Base-by-base conservation (phyloP, 2,797 vertebrate species). In the Melanotaenia nigrans region DNA sequence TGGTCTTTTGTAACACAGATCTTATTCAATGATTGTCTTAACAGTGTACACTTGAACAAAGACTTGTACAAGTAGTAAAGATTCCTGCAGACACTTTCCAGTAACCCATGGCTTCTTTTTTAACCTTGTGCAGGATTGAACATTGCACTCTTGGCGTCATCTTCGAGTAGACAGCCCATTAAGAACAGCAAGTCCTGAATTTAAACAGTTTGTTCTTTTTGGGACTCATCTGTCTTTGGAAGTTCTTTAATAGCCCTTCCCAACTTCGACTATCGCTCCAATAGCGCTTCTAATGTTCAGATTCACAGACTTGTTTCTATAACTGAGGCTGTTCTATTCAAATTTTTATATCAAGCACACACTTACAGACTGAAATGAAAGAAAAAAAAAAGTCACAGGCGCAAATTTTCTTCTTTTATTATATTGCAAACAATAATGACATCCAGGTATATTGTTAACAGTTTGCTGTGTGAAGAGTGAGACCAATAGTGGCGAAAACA, bases 391-490 rank as follows among this genome's bases (percentile, higher is more conserved):
- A 5, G 47, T 87, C 71, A 80, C 18, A 68, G 22, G 47, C 49
- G 36, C 68, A 77, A 78, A 82, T 86, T 89, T 80, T 81, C 66
- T 87, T 85, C 65, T 93, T 95, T 95, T 94, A 95, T 95, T 95
- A 93, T 95, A 93, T 94, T 74, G 93, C 93, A 95, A 95, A 95
- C 93, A 95, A 91, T 91, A 89, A 94, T 94, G 93, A 95, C 94
- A 95, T 94, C 92, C 94, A 95, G 92, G 93, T 93, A 95, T 94
- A 94, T 92, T 93, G 94, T 94, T 95, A 94, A 95, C 93, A 93
- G 93, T 94, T 93, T 94, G 87, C 92, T 84, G 92, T 93, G 92
- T 94, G 92, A 93, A 91, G 87, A 92, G 91, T 92, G 90, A 94
- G 82, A 94, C 87, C 89, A 84, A 49, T 91, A 92, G 92, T 89